Conservation (phyloP, 1,140 invertebrate genomes). For the Drosophila neocordata region DNA sequence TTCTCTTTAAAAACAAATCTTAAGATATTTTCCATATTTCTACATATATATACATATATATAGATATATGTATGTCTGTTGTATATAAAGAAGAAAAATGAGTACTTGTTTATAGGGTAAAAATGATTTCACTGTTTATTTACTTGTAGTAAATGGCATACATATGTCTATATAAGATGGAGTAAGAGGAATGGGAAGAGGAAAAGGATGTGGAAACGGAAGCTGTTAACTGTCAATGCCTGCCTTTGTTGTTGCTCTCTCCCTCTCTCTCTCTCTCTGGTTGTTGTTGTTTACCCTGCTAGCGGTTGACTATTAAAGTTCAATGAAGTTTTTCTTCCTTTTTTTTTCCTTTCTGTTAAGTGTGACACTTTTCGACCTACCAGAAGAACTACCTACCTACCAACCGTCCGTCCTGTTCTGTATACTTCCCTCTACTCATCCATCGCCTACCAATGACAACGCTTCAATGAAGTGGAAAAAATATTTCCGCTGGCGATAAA, state of each 20-base stretch:
- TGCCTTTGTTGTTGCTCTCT: conserved; percentile 61
- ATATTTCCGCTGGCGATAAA: conserved; percentile 75
- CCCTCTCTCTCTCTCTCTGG: too few relatives aligned
- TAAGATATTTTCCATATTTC: too few relatives aligned
- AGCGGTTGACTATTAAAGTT: conserved; percentile 70
- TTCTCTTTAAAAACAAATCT: neutral
- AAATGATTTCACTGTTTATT: too few relatives aligned
- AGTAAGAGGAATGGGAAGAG: conserved; percentile 28
- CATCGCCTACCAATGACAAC: neutral
- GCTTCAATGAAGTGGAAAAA: conserved; percentile 74
- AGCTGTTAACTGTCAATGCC: conserved; percentile 27
- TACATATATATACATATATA: too few relatives aligned
- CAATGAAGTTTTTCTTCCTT: conserved; percentile 60
- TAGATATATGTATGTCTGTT: too few relatives aligned
- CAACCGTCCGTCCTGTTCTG: conserved; percentile 10
- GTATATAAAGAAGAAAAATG: too few relatives aligned
- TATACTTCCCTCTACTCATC: conserved; percentile 1
- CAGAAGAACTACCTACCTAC: conserved; percentile 1
- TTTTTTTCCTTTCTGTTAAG: conserved; percentile 16
- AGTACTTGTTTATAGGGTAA: too few relatives aligned
- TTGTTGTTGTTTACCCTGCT: too few relatives aligned
- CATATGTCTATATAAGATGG: conserved; percentile 30
- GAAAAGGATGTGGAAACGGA: conserved; percentile 29
- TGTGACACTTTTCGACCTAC: conserved; percentile 57
- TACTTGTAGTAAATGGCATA: conserved; percentile 5